Percentiles rank a stretch among this genome's conserved stretches.
Conservation (phyloP, 2,888 invertebrate species). For the Caenorhabditis sp. region DNA sequence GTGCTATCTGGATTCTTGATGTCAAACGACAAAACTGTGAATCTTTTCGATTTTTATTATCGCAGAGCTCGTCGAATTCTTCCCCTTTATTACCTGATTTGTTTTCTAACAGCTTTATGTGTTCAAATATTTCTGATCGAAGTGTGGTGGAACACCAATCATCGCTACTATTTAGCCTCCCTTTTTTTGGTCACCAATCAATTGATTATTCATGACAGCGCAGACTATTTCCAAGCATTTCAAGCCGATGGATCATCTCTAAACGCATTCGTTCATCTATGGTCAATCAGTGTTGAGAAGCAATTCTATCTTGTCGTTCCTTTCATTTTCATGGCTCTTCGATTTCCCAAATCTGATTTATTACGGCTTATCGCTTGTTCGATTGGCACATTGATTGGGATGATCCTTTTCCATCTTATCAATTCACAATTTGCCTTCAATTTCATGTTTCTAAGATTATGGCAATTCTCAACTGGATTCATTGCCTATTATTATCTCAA, state of each 20-base stretch:
- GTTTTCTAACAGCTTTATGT: conserved; percentile 4
- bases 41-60: conserved; percentile 8
- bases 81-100: conserved; percentile 18
- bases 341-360: conserved; percentile 21
- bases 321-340: conserved; percentile 26
- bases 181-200: conserved; percentile 26
- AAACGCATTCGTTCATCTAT: conserved; percentile 34
- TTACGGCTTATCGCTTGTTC: conserved; percentile 5
- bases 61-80: conserved; percentile 14
- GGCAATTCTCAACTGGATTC: conserved; percentile 39
- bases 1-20: conserved; percentile 17
- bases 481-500: conserved; percentile 19
- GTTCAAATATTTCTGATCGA: conserved; percentile 11
- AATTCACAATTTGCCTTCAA: conserved; percentile 24
- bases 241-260: conserved; percentile 33
- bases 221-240: conserved; percentile 34
- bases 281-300: conserved; percentile 36
- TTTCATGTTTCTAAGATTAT: conserved; percentile 34
- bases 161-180: conserved; percentile 19
- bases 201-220: conserved; percentile 23
- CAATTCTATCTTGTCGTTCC: conserved; percentile 39
- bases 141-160: conserved; percentile 16
- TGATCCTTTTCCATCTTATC: conserved; percentile 5
- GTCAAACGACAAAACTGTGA: neutral
- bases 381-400: conserved; percentile 5